Evolutionary conservation across 2,888 invertebrate species (phyloP), one percentile per base, ranked within the genome.

Genomic region (Trilocha varians): DNA sequence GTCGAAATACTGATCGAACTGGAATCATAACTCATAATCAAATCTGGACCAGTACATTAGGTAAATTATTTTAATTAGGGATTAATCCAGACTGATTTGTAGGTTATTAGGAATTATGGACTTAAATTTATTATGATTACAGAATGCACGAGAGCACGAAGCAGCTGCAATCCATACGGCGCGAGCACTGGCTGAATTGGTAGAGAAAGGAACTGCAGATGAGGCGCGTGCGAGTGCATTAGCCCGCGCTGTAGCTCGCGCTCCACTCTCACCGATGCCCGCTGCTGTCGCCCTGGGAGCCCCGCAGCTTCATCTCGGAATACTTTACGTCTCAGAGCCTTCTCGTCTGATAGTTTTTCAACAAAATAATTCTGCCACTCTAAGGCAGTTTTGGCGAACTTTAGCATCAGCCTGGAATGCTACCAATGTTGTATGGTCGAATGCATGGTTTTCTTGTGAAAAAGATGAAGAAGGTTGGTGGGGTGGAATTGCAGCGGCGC

Each of bases 371-470:
- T 80, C 88, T 2, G 66, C 68, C 5, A 76, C 80, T 5, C 73
- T 88, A 14, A 86, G 87, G 39, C 80, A 78, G 53, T 89, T 88
- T 57, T 89, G 89, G 88, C 74, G 78, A 34, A 80, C 87, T 1
- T 66, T 87, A 41, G 85, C 87, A 13, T 75, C 76, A 9, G 82
- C 86, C 0, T 87, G 86, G 86, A 87, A 87, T 55, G 76, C 79
- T 4, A 79, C 75, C 14, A 50, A 71, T 8, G 80, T 79, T 13
- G 70, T 86, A 42, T 85, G 85, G 85, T 74, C 85, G 5, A 75
- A 75, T 56, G 78, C 79, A 16, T 82, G 87, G 87, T 80, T 78
- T 53, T 73, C 87, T 3, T 84, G 87, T 54, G 74, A 80, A 42
- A 62, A 57, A 6, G 64, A 66, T 17, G 62, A 67, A 16, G 64